A percentile compares a stretch with the other conserved stretches of the same genome.
These are phyloP conservation scores for Agapornis roseicollis DNA, from an alignment of 2,113 vertebrate genomes.

Conservation along the genomic window DNA sequence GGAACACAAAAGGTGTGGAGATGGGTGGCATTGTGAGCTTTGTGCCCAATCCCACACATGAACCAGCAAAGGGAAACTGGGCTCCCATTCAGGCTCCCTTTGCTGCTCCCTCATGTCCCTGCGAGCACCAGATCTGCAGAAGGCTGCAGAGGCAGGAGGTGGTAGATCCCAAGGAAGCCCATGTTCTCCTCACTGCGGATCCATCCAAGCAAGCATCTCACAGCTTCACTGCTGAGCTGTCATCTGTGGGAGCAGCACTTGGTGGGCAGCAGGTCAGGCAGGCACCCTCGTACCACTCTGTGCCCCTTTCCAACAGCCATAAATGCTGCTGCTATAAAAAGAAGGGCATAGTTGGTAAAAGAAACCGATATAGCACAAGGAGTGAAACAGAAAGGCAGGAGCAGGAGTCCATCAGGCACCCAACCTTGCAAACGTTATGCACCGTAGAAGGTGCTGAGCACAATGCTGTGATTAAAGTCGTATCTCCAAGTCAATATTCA, in stretches of 20 bases:
- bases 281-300: fast-evolving
- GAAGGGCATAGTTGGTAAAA: neutral
- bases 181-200: neutral
- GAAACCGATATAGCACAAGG: neutral
- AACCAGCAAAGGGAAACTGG: neutral
- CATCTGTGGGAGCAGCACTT: neutral
- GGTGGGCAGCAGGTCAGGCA: neutral
- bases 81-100: neutral
- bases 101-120: fast-evolving
- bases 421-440: neutral
- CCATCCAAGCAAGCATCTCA: neutral
- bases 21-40: neutral
- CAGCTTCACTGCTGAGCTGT: neutral
- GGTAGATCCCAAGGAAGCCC: neutral
- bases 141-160: neutral
- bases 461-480: fast-evolving
- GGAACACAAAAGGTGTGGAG: neutral
- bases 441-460: neutral
- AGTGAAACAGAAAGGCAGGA: neutral
- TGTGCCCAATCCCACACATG: fast-evolving
- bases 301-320: neutral
- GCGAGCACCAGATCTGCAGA: neutral
- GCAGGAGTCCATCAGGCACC: neutral
- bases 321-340: neutral
- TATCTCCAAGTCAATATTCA: neutral